Base-by-base conservation (phyloP, 1,140 invertebrate species). In the Helicoverpa armigera region DNA sequence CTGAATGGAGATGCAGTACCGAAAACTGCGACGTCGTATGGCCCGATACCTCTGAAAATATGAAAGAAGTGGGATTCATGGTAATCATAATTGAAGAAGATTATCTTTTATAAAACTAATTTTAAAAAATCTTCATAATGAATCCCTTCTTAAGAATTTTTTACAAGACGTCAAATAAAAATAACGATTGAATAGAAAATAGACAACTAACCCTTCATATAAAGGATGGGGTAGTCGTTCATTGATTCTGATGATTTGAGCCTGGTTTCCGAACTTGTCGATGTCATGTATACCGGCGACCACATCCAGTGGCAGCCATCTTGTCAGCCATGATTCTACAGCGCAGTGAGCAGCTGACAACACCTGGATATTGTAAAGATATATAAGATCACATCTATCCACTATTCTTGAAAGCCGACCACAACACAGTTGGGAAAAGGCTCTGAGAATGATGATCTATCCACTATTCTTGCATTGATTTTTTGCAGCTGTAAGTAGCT, bases 21-120 rank as follows among this genome's bases (percentile, higher is more conserved):
- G 18, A 97, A 86, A 0, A 97, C 63, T 50, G 96, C 97, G 65
- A 97, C 96, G 83, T 98, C 97, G 80, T 96, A 86, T 60, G 93
- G 90, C 13, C 90, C 94, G 53, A 95, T 91, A 5, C 89, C 93
- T 23, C 94, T 95, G 85, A 77, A 91, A 65, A 48, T 48, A 7
- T n/a, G 4, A 10, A 72, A 51, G n/a, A 14, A 72, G 1, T n/a
- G 31, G 0, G 35, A 11, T 18, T 29, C 1, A 31, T 35, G 13
- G 29, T 0, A 13, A 7, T 29, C 29, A 18, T 11, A 31, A 61
- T 43, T 43, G 9, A 29, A 29, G 0, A 12, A 1, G 29, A 2
- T 61, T 16, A n/a, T 29, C 3, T 11, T 12, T 12, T 23, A 60
- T 18, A 61, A 13, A 31, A 29, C n/a, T n/a, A 75, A 16, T 58